Conservation (phyloP, 2,113 vertebrate genomes). For the Syngnathus typhle region DNA sequence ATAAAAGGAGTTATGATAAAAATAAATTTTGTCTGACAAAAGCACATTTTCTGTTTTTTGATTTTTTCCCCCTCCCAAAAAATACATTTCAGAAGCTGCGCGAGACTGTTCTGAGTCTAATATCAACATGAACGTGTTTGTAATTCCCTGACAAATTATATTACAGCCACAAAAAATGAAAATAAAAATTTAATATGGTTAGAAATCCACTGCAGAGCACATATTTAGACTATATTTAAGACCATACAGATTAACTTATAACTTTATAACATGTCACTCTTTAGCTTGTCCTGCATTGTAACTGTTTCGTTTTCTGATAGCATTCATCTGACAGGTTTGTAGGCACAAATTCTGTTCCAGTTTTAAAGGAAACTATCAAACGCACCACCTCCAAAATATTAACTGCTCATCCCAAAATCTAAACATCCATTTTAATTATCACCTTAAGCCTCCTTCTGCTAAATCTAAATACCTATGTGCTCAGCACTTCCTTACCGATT, state of each 20-base stretch:
- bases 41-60: background rate
- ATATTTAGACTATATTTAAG: background rate
- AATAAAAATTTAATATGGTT: background rate
- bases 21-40: slow-evolving; percentile 77
- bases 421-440: slow-evolving; percentile 28
- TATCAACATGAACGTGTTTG: background rate
- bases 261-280: slow-evolving; percentile 1
- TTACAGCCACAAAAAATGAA: slow-evolving; percentile 23
- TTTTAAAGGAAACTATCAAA: slow-evolving; percentile 23
- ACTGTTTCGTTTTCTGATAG: background rate
- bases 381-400: slow-evolving; percentile 1
- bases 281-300: background rate
- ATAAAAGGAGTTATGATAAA: slow-evolving; percentile 61
- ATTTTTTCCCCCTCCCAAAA: background rate
- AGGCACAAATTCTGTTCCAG: slow-evolving; percentile 17
- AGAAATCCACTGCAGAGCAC: slow-evolving; percentile 10
- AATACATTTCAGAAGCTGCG: background rate
- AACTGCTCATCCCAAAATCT: slow-evolving; percentile 11
- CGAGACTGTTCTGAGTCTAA: background rate
- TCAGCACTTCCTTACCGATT: background rate
- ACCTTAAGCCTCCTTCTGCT: slow-evolving; percentile 15
- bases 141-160: background rate
- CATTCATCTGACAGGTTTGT: background rate
- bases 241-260: slow-evolving; percentile 2
- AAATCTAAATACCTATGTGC: slow-evolving; percentile 24